Conservation (phyloP, 2,797 vertebrate genomes). For the Parauchenoglanis punctatus region DNA sequence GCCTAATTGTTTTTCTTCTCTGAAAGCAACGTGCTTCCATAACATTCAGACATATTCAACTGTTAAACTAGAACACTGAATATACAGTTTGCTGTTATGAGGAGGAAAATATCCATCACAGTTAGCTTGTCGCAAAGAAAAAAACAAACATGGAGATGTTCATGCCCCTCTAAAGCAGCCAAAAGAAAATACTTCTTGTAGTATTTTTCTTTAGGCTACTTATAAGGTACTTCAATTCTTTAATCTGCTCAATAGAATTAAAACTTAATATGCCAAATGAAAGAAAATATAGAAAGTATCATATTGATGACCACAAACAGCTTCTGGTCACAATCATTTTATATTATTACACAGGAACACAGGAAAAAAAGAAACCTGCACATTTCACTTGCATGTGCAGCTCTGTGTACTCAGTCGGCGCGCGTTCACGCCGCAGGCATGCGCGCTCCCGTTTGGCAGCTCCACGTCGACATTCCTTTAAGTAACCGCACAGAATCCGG, state of each 20-base stretch:
- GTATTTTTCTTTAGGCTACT: background rate
- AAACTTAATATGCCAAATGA: too few species aligned
- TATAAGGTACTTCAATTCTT: background rate
- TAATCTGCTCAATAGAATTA: background rate
- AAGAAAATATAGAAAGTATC: background rate
- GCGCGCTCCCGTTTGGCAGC: constrained; percentile 85
- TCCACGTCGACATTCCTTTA: constrained; percentile 85
- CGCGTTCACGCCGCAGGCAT: constrained; percentile 55
- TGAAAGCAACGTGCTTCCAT: too few species aligned
- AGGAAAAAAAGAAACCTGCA: too few species aligned
- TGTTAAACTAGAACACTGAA: background rate
- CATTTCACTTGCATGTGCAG: background rate
- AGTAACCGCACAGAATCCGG: background rate
- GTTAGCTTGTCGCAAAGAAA: background rate
- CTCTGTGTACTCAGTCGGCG: constrained; percentile 28
- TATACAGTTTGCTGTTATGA: too few species aligned
- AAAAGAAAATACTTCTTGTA: background rate
- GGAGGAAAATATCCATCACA: background rate
- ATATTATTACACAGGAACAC: background rate
- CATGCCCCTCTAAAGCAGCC: background rate
- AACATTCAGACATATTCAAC: background rate
- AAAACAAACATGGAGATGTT: background rate
- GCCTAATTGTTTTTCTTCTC: too few species aligned
- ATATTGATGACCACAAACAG: background rate
- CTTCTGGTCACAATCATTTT: background rate